Conservation (phyloP, 1,140 invertebrate genomes). For the Aphidius gifuensis region DNA sequence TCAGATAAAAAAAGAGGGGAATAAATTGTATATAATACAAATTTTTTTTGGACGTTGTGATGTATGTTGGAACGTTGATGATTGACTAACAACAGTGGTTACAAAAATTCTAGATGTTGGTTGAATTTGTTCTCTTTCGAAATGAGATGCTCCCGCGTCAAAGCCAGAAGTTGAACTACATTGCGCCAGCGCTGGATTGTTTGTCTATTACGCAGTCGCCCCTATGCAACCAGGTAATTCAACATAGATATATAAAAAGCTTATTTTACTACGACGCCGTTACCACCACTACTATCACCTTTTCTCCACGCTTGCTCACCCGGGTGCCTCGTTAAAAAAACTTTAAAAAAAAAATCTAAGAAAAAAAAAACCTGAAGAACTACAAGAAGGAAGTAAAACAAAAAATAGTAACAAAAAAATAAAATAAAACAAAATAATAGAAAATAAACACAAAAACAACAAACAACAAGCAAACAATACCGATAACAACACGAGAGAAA, state of each 20-base stretch:
- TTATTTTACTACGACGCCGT: slow-evolving; percentile 25
- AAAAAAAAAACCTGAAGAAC: too few species aligned
- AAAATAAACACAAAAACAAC: too few species aligned
- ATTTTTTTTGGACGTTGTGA: background rate
- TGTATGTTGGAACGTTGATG: slow-evolving; percentile 9
- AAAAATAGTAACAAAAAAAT: too few species aligned
- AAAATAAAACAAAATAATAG: too few species aligned
- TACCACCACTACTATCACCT: slow-evolving; percentile 3
- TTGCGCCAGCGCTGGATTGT: slow-evolving; percentile 46
- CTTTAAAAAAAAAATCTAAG: slow-evolving; percentile 15
- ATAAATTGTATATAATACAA: background rate
- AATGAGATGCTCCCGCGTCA: slow-evolving; percentile 44
- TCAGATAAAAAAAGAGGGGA: background rate
- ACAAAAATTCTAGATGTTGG: slow-evolving; percentile 17
- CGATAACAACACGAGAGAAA: too few species aligned
- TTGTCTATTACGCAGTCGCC: slow-evolving; percentile 44
- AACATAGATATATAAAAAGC: slow-evolving; percentile 11
- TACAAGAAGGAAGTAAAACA: too few species aligned
- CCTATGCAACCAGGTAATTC: slow-evolving; percentile 20
- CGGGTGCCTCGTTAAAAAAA: slow-evolving; percentile 24
- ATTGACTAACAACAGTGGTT: slow-evolving; percentile 19
- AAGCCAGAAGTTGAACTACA: slow-evolving; percentile 47
- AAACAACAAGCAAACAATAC: too few species aligned
- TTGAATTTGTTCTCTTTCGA: slow-evolving; percentile 35
- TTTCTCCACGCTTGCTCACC: slow-evolving; percentile 2